These are phyloP conservation scores for Dasyornis broadbenti DNA, from an alignment of 2,113 vertebrate species.

Conservation along the genomic window DNA sequence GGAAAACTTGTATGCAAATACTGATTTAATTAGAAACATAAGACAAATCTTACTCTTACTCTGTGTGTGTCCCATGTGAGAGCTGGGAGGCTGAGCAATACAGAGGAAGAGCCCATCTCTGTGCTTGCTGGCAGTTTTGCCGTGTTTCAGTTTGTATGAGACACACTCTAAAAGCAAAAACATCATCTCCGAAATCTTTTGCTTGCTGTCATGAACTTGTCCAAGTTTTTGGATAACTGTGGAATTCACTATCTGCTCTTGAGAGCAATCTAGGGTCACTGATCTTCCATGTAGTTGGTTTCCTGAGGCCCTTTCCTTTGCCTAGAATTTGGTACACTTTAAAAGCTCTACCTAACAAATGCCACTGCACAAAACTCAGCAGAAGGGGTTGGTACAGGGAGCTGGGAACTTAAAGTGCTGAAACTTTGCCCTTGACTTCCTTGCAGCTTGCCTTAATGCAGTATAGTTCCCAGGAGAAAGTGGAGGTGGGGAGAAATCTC, in stretches of 20 bases:
- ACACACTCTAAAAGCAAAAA: neutral
- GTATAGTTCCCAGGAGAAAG: neutral
- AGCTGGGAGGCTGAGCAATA: neutral
- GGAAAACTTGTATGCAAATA: neutral
- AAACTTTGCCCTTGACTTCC: neutral
- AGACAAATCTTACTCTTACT: neutral
- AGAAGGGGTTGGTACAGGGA: neutral
- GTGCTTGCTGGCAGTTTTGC: neutral
- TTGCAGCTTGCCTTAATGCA: neutral
- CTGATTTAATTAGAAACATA: neutral
- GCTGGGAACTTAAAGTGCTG: neutral
- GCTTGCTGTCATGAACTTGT: neutral
- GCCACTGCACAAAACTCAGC: neutral
- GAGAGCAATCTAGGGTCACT: neutral
- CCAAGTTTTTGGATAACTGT: neutral
- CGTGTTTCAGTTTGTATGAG: neutral
- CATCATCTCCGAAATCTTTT: neutral
- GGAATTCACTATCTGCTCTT: neutral
- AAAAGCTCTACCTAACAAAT: neutral
- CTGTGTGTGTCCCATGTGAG: accelerated
- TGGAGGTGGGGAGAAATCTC: neutral
- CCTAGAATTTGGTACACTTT: neutral
- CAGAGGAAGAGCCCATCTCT: neutral
- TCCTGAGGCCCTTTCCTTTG: neutral
- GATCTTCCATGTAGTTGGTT: neutral